Evolutionary conservation across 2,113 vertebrate species (phyloP), one percentile per base, ranked within the genome.

Genomic region (Gasterosteus nipponicus): DNA sequence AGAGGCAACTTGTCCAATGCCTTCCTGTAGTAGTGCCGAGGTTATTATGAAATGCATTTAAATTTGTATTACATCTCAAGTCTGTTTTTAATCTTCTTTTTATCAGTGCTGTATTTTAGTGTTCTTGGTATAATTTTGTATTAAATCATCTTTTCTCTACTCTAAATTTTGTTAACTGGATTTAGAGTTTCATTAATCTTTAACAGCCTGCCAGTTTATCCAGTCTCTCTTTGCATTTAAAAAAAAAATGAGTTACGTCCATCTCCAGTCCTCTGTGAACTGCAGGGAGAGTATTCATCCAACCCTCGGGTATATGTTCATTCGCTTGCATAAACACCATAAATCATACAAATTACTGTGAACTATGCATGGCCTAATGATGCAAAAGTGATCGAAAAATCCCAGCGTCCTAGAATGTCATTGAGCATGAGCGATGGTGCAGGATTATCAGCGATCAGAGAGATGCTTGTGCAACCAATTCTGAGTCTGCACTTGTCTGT

Each of bases 341-440:
- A 80, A 88, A 88, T 91, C 73, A 83, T 72, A 63, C 70, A 76
- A 81, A 83, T 69, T 54, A 76, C 82, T 59, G 72, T 65, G 70
- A 82, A 79, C 57, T 63, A 5, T 61, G 42, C 47, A 7, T 61
- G 42, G 46, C 46, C 69, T 77, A 58, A 61, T 63, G 67, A 79
- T 79, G 69, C 77, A 65, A 67, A 81, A 80, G 60, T 83, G 59
- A 85, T 78, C 75, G 74, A 84, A 86, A 63, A 80, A 59, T 77
- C 66, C 41, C 49, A 51, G 59, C 10, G 65, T 66, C 59, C 46
- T 4, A 58, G 64, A 71, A 78, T 73, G 75, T 72, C 74, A 65
- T 2, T 46, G 69, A 80, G 70, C 77, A 80, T 53, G 64, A 59
- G 44, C 64, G 39, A 57, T 3, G 29, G 4, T 4, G 42, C 53